Evolutionary conservation across 2,888 invertebrate species (phyloP).

Genomic region (Oscheius sp.): DNA sequence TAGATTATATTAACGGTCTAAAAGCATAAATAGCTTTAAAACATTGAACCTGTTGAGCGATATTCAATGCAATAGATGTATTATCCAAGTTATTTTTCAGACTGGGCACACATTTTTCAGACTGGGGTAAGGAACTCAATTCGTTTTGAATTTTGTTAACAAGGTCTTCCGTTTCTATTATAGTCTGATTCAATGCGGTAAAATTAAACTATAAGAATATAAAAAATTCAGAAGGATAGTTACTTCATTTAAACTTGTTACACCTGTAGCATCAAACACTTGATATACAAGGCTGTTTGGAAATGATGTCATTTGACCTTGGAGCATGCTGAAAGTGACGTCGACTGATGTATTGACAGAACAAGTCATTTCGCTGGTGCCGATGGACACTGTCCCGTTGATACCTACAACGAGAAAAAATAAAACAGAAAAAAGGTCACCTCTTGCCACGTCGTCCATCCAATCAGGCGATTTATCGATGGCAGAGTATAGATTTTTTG

Average conservation of each 20-base stretch:
- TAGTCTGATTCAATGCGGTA: neutral
- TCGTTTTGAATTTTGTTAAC: neutral
- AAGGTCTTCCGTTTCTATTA: neutral
- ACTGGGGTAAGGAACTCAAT: too few relatives aligned
- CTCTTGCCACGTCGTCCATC: conserved; percentile 10
- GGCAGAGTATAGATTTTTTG: conserved; percentile 32
- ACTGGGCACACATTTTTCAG: too few relatives aligned
- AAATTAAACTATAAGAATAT: conserved; percentile 7
- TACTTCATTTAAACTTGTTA: neutral
- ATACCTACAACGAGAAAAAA: conserved; percentile 33
- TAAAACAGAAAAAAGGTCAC: neutral
- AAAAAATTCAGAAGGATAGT: too few relatives aligned
- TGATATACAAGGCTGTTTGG: neutral
- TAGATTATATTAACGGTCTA: too few relatives aligned
- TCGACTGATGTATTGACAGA: conserved; percentile 31
- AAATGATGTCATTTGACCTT: neutral
- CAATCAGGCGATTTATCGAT: conserved; percentile 32
- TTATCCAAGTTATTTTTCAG: too few relatives aligned
- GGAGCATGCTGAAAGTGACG: conserved; percentile 22
- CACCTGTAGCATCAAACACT: neutral
- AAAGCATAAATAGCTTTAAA: too few relatives aligned
- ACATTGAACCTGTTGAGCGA: too few relatives aligned
- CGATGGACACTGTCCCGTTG: conserved; percentile 23
- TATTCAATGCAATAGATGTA: too few relatives aligned
- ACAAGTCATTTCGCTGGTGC: conserved; percentile 35